Conservation (phyloP, 2,888 invertebrate genomes). For the Callinectes sapidus region DNA sequence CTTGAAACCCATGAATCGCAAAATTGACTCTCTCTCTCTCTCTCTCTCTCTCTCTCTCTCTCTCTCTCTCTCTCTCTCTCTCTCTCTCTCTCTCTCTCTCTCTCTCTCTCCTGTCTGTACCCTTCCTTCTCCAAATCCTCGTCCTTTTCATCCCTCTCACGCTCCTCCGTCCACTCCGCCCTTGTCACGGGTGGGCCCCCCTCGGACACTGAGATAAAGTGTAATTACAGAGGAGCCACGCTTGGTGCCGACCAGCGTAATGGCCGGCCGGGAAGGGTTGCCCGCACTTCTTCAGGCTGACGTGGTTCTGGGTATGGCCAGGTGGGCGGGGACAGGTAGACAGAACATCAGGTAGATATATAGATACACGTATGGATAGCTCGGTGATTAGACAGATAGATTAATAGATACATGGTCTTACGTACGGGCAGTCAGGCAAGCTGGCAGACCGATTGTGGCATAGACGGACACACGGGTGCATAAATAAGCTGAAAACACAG, state of each 20-base stretch:
- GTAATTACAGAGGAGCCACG: constrained; percentile 39
- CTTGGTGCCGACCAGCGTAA: constrained; percentile 34
- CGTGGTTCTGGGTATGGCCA: background rate
- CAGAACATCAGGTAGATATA: background rate
- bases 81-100: background rate
- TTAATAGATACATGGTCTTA: background rate
- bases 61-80: background rate
- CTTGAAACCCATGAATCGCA: background rate
- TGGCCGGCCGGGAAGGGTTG: background rate
- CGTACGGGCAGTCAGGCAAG: background rate
- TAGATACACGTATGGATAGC: background rate
- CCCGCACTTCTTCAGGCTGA: background rate
- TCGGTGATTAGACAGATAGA: background rate
- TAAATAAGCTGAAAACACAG: background rate
- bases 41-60: constrained; percentile 1
- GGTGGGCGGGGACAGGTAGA: constrained; percentile 5
- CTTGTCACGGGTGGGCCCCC: constrained; percentile 3
- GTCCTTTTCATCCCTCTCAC: constrained; percentile 10
- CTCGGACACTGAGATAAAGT: constrained; percentile 38
- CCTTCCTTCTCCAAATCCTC: constrained; percentile 5
- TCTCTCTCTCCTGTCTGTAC: background rate
- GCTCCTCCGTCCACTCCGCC: background rate
- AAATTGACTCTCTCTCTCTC: constrained; percentile 32
- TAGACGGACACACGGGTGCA: background rate
- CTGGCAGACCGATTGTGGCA: background rate